Conservation (phyloP, 2,113 vertebrate species). For the Petrocephalus zakoni region DNA sequence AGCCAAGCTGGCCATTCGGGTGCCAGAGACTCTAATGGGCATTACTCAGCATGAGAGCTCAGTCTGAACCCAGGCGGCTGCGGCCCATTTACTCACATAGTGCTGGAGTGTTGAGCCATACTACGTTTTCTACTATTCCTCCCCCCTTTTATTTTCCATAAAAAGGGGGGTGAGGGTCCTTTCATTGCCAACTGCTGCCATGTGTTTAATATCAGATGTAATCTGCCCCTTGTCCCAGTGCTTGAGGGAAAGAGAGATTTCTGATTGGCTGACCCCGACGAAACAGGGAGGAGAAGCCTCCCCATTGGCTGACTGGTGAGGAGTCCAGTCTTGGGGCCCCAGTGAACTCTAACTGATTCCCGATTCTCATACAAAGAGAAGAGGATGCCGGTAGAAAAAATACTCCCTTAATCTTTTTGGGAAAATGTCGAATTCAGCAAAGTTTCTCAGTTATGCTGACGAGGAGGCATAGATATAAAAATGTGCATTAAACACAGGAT, state of each 20-base stretch:
- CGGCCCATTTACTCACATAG: conserved; percentile 38
- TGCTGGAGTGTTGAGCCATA: conserved; percentile 46
- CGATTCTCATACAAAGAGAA: neutral
- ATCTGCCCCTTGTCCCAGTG: conserved; percentile 60
- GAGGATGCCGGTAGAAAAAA: neutral
- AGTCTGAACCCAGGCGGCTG: neutral
- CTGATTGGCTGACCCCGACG: neutral
- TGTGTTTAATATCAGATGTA: conserved; percentile 74
- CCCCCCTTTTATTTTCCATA: conserved; percentile 27
- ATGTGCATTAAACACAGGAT: neutral
- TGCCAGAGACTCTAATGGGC: neutral
- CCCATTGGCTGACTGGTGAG: neutral
- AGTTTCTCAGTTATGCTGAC: neutral
- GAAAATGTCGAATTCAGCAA: neutral
- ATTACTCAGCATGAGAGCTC: neutral
- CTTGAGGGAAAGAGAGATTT: conserved; percentile 38
- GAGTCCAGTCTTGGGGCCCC: neutral
- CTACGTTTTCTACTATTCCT: conserved; percentile 45
- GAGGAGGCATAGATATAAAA: neutral
- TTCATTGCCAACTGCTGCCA: conserved; percentile 62
- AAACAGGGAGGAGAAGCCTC: conserved; percentile 34
- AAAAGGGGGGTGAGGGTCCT: conserved; percentile 17
- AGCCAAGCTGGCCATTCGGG: neutral
- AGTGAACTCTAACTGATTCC: neutral
- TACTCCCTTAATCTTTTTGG: neutral